Conservation (phyloP, 2,113 vertebrate genomes). For the Ctenodactylus gundi region DNA sequence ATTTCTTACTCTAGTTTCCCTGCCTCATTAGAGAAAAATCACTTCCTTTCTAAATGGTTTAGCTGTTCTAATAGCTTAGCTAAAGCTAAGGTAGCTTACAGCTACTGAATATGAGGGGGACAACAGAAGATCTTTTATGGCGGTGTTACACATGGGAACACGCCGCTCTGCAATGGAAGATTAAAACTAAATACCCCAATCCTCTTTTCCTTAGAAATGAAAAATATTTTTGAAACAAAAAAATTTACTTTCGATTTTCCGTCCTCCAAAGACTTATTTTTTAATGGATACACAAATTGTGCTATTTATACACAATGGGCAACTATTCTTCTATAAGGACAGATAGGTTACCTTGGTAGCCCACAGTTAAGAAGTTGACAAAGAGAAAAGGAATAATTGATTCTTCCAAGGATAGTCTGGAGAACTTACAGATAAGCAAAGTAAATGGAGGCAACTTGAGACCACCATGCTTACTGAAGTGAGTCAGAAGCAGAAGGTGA, state of each 20-base stretch:
- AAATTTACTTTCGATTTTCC: conserved; percentile 12
- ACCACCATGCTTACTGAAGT: too few relatives aligned
- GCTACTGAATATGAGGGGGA: conserved; percentile 28
- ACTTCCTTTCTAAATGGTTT: conserved; percentile 59
- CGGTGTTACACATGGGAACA: not conserved
- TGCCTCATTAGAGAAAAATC: conserved; percentile 38
- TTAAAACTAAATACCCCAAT: not conserved
- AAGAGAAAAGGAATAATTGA: not conserved
- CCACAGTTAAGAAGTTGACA: not conserved
- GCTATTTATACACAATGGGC: too few relatives aligned
- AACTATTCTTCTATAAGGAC: too few relatives aligned
- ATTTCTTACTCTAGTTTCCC: not conserved
- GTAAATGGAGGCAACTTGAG: too few relatives aligned
- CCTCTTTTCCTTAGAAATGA: not conserved
- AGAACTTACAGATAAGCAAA: not conserved
- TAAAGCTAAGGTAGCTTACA: conserved; percentile 69
- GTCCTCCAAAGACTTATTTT: not conserved
- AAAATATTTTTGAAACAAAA: not conserved
- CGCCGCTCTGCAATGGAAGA: not conserved
- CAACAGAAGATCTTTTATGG: not conserved
- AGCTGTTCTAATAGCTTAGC: conserved; percentile 65
- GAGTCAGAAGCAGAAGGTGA: too few relatives aligned
- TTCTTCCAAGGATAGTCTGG: not conserved
- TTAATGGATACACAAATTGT: too few relatives aligned
- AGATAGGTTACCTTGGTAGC: too few relatives aligned